These are phyloP conservation scores for Drosophila kuntzei DNA, from an alignment of 2,888 invertebrate genomes.

Conservation along the genomic window DNA sequence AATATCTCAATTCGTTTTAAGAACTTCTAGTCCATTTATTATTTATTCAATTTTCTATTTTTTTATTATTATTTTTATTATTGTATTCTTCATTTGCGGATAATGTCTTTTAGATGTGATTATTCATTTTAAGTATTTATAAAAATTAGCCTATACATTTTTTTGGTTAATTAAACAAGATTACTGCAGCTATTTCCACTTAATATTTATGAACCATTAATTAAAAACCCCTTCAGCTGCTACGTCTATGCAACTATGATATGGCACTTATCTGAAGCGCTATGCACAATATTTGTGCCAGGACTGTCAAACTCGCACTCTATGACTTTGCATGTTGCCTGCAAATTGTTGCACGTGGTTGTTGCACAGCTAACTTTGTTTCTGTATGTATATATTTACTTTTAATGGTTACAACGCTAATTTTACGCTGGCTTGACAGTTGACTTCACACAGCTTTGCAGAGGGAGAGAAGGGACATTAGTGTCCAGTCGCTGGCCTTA, in stretches of 20 bases:
- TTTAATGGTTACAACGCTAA: slow-evolving; percentile 67
- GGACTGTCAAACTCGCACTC: slow-evolving; percentile 36
- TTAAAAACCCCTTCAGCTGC: not conserved
- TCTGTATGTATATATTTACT: slow-evolving; percentile 45
- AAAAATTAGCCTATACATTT: too few species aligned
- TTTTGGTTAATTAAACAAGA: too few species aligned
- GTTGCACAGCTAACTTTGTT: slow-evolving; percentile 43
- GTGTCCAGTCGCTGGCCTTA: slow-evolving; percentile 32
- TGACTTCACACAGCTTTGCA: slow-evolving; percentile 50
- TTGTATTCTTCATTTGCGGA: too few species aligned
- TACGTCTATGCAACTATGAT: slow-evolving; percentile 18
- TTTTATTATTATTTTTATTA: too few species aligned
- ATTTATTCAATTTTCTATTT: too few species aligned
- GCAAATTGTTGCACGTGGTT: slow-evolving; percentile 66
- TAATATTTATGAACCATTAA: not conserved
- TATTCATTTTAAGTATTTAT: too few species aligned
- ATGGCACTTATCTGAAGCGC: slow-evolving; percentile 4
- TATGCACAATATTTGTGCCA: slow-evolving; percentile 39
- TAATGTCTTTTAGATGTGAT: too few species aligned
- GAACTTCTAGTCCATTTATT: too few species aligned
- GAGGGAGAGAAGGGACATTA: not conserved
- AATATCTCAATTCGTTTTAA: too few species aligned
- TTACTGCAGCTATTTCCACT: too few species aligned
- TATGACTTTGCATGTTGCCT: slow-evolving; percentile 65
- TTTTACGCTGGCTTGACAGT: slow-evolving; percentile 71